Percentiles rank a stretch among this genome's conserved stretches.
Evolutionary conservation across 2,797 vertebrate genomes (phyloP).

Genomic region (Danio aesculapii): DNA sequence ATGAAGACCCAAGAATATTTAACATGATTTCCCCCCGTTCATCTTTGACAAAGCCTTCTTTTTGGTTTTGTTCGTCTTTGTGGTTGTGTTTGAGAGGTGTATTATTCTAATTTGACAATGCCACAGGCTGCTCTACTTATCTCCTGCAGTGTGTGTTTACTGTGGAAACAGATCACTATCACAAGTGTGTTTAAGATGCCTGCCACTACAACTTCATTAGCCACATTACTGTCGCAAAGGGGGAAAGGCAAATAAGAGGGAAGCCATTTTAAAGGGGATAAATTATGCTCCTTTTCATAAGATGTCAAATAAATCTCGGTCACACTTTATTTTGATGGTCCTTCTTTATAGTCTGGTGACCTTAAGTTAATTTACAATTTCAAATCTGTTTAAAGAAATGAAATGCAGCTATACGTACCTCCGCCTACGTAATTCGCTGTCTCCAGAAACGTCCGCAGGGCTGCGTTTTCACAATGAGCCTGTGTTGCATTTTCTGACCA

Average conservation of each 20-base stretch:
- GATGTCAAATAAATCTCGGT: no score
- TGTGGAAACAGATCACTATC: conserved; percentile 28
- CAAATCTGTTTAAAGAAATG: no score
- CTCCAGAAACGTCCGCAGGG: no score
- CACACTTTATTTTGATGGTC: no score
- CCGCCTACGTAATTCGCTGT: no score
- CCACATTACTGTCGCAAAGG: neutral
- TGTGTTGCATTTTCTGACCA: no score
- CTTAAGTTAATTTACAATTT: no score
- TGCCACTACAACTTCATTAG: conserved; percentile 43
- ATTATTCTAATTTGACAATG: conserved; percentile 40
- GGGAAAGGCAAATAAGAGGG: neutral
- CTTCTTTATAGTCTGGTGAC: no score
- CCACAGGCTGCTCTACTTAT: conserved; percentile 31
- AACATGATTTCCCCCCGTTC: conserved; percentile 11
- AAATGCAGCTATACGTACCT: no score
- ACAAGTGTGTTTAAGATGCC: conserved; percentile 26
- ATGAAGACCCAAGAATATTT: conserved; percentile 27
- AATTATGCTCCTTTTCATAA: no score
- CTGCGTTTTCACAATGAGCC: no score
- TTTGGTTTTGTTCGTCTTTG: conserved; percentile 20
- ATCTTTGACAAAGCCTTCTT: conserved; percentile 13
- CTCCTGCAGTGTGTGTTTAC: conserved; percentile 38
- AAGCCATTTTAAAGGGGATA: neutral
- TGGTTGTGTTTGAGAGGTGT: conserved; percentile 27